phyloP scores from a whole-genome alignment of 2,888 invertebrate genomes.

The Pollenia amentaria region DNA sequence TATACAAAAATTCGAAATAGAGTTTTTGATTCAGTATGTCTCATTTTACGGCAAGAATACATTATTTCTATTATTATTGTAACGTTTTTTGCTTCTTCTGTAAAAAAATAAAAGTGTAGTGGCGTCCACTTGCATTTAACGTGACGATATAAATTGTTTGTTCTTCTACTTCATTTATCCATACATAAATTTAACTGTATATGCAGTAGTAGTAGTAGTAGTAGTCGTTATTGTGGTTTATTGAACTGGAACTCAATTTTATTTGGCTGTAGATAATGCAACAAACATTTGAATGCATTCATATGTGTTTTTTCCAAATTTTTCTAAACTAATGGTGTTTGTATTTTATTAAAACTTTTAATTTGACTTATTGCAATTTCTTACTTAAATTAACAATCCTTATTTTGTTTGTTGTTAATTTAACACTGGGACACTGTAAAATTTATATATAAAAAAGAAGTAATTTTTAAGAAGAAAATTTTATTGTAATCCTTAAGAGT shows the following conservation, averaged over 20 bases:
- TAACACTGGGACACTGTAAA: no score
- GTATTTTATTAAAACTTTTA: slow-evolving; percentile 41
- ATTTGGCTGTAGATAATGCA: slow-evolving; percentile 70
- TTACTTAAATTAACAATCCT: background rate
- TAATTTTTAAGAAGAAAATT: no score
- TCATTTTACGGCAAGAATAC: no score
- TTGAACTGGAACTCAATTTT: slow-evolving; percentile 16
- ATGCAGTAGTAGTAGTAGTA: slow-evolving; percentile 28
- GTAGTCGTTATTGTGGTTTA: slow-evolving; percentile 17
- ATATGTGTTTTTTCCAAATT: slow-evolving; percentile 5
- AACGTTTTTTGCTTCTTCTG: no score
- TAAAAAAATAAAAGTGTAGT: no score
- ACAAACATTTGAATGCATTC: slow-evolving; percentile 60
- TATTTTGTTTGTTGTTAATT: no score
- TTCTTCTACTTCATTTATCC: background rate
- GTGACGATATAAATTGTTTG: background rate
- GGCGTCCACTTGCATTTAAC: no score
- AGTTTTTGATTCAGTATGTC: no score
- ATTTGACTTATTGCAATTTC: background rate
- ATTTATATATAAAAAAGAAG: no score
- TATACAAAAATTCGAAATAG: no score
- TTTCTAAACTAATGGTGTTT: slow-evolving; percentile 59
- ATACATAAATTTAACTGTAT: slow-evolving; percentile 44
- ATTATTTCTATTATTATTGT: no score
- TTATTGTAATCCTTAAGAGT: background rate